A percentile compares a stretch with the other conserved stretches of the same genome.
Conservation (phyloP, 1,140 invertebrate species). For the Listronotus bonariensis region DNA sequence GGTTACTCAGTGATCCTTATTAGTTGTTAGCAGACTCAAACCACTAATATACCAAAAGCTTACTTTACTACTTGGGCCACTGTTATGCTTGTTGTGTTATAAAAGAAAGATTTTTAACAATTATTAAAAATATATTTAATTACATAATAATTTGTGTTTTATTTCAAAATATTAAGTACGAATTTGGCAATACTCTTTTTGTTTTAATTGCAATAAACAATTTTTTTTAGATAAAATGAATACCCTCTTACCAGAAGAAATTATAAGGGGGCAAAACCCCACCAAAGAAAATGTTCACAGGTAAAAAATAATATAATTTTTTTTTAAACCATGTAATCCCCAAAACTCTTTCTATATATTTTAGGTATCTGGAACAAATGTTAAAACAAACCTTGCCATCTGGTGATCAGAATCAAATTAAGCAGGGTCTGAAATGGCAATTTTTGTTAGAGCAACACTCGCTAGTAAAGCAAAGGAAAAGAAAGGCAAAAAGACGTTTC, state of each 20-base stretch:
- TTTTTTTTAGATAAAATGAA: constrained; percentile 19
- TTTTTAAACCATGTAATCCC: no score
- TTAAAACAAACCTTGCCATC: constrained; percentile 37
- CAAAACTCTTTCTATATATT: background rate
- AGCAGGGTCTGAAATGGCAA: constrained; percentile 35
- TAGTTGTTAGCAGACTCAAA: no score
- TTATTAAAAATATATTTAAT: no score
- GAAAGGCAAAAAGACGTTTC: constrained; percentile 42
- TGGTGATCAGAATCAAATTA: constrained; percentile 31
- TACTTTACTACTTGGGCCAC: no score
- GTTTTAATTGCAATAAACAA: no score
- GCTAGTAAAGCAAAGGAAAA: constrained; percentile 26
- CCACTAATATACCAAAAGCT: no score
- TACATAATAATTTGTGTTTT: no score
- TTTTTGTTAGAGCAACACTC: constrained; percentile 41
- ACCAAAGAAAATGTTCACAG: background rate
- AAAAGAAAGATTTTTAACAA: no score
- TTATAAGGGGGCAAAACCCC: constrained; percentile 5
- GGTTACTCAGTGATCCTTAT: no score
- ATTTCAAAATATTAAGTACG: no score
- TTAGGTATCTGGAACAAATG: constrained; percentile 35
- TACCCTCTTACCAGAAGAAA: constrained; percentile 11
- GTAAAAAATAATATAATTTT: background rate
- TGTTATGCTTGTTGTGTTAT: no score
- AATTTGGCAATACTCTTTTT: no score